Base-by-base conservation (phyloP, 2,888 invertebrate genomes). In the Drosophila robusta region DNA sequence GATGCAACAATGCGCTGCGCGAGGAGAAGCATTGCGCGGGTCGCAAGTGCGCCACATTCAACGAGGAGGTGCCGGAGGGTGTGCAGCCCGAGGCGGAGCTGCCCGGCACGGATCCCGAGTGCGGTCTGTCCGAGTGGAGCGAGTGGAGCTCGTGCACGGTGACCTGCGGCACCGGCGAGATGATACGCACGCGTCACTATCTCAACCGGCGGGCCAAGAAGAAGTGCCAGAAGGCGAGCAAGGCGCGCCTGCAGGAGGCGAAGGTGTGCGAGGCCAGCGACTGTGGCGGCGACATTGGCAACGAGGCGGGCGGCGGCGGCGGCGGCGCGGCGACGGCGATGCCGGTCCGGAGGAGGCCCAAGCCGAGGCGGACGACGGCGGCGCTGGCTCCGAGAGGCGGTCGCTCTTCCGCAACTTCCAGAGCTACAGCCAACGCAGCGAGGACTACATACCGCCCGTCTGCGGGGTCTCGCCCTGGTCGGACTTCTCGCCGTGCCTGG, bases 131-230 rank as follows among this genome's bases (percentile, higher is more conserved):
- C 0, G 93, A 94, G 16, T 97, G 97, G 97, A 94, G 95, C 1
- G 94, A 93, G 36, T 97, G 96, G 96, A 95, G 96, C 0, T 94
- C 95, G 26, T 97, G 97, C 90, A 95, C 95, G 5, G 95, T 94
- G 36, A 94, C 94, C 0, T 96, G 96, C 88, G 95, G 95, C 3
- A 93, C 93, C 50, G 95, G 97, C 0, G 94, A 94, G n/a, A 95
- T 95, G 69, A 95, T 95, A 0, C 94, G 96, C 60, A 94, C 95
- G 9, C 93, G 97, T 0, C 94, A 94, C 78, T 96, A 95, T 91
- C 91, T 94, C 41, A 94, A 91, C 55, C 93, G 94, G 67, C 93
- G 93, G 49, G 95, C 95, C 0, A 93, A 93, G 67, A 95, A 95
- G 86, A 93, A 94, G 55, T 96, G 95, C 85, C 93, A 83, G 84